phyloP scores from a whole-genome alignment of 2,113 vertebrate species.

The Colossoma macropomum region DNA sequence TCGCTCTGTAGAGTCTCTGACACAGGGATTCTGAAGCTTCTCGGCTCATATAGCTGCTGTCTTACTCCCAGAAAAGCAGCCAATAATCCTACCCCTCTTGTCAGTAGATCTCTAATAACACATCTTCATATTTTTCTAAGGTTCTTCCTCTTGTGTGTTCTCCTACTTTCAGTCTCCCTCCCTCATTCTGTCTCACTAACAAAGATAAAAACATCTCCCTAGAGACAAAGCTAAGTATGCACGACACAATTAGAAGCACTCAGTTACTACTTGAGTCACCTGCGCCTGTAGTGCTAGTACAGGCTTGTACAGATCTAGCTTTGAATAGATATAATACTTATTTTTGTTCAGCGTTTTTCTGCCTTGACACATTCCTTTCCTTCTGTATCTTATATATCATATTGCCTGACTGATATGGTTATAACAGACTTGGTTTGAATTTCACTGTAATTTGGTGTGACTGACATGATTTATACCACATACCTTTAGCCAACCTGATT shows the following conservation, averaged over 20 bases:
- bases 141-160: conserved; percentile 35
- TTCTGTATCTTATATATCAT: conserved; percentile 11
- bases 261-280: neutral
- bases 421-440: neutral
- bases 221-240: conserved; percentile 30
- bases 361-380: conserved; percentile 2
- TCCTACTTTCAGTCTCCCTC: conserved; percentile 28
- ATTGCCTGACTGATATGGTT: neutral
- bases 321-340: neutral
- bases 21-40: conserved; percentile 78
- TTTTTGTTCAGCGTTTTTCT: neutral
- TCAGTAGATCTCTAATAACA: conserved; percentile 14
- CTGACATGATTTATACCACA: conserved; percentile 13
- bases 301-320: neutral
- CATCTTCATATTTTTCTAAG: neutral
- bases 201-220: conserved; percentile 31
- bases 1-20: conserved; percentile 77
- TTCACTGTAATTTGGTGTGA: conserved; percentile 6
- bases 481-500: neutral
- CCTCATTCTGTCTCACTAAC: conserved; percentile 25
- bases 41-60: conserved; percentile 73
- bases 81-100: conserved; percentile 1
- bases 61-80: conserved; percentile 64
- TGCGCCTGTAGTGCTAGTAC: neutral
- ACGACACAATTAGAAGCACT: conserved; percentile 10